phyloP scores from a whole-genome alignment of 2,113 vertebrate species.

The Peromyscus californicus region DNA sequence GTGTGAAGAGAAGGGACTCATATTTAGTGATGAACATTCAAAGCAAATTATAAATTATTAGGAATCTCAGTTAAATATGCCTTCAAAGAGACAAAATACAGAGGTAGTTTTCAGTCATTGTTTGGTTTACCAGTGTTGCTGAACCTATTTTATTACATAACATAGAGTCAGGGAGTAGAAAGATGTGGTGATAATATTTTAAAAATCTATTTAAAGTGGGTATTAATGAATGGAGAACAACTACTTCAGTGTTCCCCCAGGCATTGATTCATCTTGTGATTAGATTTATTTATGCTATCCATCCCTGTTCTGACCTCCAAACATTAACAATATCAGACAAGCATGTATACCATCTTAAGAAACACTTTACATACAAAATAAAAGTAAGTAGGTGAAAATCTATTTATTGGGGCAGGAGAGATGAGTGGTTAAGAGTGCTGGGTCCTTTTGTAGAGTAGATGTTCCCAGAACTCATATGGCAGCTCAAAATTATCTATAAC shows the following conservation, averaged over 20 bases:
- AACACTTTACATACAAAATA: background rate
- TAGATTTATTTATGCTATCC: background rate
- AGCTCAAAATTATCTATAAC: background rate
- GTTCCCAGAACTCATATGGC: background rate
- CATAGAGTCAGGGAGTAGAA: background rate
- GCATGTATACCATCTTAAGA: background rate
- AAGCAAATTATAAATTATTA: background rate
- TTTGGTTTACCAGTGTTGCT: background rate
- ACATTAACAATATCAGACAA: background rate
- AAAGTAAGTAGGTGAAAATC: background rate
- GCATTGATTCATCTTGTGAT: background rate
- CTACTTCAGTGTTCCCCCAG: background rate
- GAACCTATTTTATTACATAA: background rate
- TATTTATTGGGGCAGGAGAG: background rate
- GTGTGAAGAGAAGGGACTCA: background rate
- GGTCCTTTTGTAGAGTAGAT: background rate
- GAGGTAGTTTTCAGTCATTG: background rate
- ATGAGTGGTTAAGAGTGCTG: background rate
- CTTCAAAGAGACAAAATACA: background rate
- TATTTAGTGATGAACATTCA: background rate
- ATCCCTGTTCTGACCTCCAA: background rate
- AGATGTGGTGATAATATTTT: background rate
- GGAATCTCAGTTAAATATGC: background rate
- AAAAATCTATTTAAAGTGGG: background rate
- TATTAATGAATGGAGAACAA: background rate